phyloP scores from a whole-genome alignment of 2,113 vertebrate species.

The Seriola aureovittata region DNA sequence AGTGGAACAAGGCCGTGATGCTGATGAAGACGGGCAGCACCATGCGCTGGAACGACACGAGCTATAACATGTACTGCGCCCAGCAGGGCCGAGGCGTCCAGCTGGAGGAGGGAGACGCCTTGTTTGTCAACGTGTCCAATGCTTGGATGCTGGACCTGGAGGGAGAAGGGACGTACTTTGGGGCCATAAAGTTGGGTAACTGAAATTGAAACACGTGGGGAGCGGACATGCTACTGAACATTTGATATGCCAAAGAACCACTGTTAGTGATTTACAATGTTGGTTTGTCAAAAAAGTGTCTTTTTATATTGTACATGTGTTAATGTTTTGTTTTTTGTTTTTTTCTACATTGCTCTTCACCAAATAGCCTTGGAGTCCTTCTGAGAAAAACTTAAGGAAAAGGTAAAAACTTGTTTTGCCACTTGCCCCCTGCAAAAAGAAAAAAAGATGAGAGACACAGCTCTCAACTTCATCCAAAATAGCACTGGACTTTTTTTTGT shows the following conservation, averaged over 20 bases:
- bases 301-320: slow-evolving; percentile 30
- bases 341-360: slow-evolving; percentile 45
- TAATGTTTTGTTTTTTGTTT: background rate
- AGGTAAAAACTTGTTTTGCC: slow-evolving; percentile 4
- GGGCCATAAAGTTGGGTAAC: slow-evolving; percentile 93
- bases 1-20: slow-evolving; percentile 83
- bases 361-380: slow-evolving; percentile 28
- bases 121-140: slow-evolving; percentile 93
- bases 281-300: slow-evolving; percentile 44
- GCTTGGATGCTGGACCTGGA: slow-evolving; percentile 91
- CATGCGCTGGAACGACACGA: slow-evolving; percentile 88
- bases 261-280: slow-evolving; percentile 79
- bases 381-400: slow-evolving; percentile 5
- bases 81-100: slow-evolving; percentile 92
- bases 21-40: slow-evolving; percentile 95
- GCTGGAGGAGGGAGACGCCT: slow-evolving; percentile 88
- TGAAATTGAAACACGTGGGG: slow-evolving; percentile 69
- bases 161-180: slow-evolving; percentile 93
- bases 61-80: slow-evolving; percentile 95
- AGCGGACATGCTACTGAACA: slow-evolving; percentile 84
- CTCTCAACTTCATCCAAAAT: slow-evolving; percentile 41
- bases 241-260: slow-evolving; percentile 83
- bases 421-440: background rate
- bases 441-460: background rate
- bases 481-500: slow-evolving; percentile 61